A percentile compares a stretch with the other conserved stretches of the same genome.
Evolutionary conservation across 2,888 invertebrate species (phyloP).

Genomic region (Oeneis ivallda): DNA sequence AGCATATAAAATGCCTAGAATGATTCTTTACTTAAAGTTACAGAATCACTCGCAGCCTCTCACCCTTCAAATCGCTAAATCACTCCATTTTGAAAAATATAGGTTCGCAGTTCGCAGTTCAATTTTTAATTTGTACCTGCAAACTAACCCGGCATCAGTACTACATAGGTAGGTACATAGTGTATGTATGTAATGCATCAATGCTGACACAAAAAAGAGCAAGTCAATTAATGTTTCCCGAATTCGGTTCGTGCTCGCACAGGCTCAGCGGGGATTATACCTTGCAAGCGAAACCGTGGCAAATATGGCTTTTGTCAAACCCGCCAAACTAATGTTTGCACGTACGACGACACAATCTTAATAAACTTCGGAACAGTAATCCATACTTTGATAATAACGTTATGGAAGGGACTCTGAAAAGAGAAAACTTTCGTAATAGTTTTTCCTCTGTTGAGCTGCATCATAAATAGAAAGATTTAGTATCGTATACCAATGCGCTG

Average conservation of each 20-base stretch:
- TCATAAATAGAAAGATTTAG: conserved; percentile 21
- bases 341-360: conserved; percentile 32
- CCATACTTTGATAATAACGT: conserved; percentile 35
- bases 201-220: conserved; percentile 32
- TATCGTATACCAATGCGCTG: too few species aligned
- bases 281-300: conserved; percentile 35
- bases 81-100: too few species aligned
- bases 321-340: conserved; percentile 32
- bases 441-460: conserved; percentile 17
- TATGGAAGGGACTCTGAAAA: conserved; percentile 23
- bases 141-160: not conserved
- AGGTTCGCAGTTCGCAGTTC: too few species aligned
- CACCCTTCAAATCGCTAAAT: too few species aligned
- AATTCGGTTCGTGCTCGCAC: conserved; percentile 37
- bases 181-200: conserved; percentile 16
- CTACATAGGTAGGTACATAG: not conserved
- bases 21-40: too few species aligned
- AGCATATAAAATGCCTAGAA: too few species aligned
- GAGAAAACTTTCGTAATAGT: conserved; percentile 30
- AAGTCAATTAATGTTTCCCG: conserved; percentile 31
- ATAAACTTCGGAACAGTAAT: conserved; percentile 29
- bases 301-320: conserved; percentile 40
- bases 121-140: not conserved
- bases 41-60: too few species aligned
- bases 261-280: conserved; percentile 50